Evolutionary conservation across 2,888 invertebrate genomes (phyloP).

Genomic region (Leptopilina drosophilae): DNA sequence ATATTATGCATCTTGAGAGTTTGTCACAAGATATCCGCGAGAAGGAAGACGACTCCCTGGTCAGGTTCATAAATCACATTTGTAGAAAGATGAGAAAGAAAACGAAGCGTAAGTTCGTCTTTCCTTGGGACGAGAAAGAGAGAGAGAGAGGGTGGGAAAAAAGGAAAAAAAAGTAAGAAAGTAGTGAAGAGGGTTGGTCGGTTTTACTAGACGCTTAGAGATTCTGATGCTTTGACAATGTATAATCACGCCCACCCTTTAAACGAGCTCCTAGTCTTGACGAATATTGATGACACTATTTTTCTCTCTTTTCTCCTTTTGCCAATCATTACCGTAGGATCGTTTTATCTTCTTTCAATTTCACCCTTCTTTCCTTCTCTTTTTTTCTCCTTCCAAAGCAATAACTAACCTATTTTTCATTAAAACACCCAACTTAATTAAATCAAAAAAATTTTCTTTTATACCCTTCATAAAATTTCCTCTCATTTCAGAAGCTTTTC

Average conservation of each 20-base stretch:
- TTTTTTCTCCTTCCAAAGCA: constrained; percentile 43
- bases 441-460: background rate
- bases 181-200: constrained; percentile 13
- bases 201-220: constrained; percentile 13
- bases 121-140: background rate
- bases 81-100: constrained; percentile 8
- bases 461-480: background rate
- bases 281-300: constrained; percentile 62
- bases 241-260: constrained; percentile 34
- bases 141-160: constrained; percentile 13
- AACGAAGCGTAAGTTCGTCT: background rate
- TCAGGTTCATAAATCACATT: constrained; percentile 25
- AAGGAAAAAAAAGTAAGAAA: background rate
- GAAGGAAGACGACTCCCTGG: background rate
- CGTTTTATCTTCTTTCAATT: constrained; percentile 35
- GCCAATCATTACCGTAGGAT: constrained; percentile 39
- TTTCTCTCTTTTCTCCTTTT: constrained; percentile 40
- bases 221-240: constrained; percentile 12
- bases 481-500: background rate
- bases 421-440: background rate
- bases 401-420: constrained; percentile 16
- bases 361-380: constrained; percentile 42
- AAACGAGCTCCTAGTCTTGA: constrained; percentile 57
- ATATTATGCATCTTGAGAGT: constrained; percentile 12
- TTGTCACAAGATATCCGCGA: background rate